These are phyloP conservation scores for Tupaia chinensis DNA, from an alignment of 2,113 vertebrate species.

Conservation along the genomic window DNA sequence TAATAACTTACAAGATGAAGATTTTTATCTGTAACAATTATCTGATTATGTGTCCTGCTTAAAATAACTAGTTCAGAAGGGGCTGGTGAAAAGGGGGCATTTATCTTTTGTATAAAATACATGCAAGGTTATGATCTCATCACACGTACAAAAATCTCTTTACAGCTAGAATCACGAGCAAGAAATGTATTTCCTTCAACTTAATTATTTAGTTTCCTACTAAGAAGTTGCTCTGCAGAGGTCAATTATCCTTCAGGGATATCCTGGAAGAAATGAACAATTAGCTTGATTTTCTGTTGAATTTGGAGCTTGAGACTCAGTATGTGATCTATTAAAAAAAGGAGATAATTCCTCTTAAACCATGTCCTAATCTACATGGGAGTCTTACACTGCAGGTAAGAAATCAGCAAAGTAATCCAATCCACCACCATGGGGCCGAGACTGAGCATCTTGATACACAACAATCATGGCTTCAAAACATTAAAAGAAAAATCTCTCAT, in stretches of 20 bases:
- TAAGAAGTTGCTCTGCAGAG: conserved; percentile 85
- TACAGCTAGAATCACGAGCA: conserved; percentile 75
- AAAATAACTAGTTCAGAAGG: conserved; percentile 65
- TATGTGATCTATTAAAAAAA: conserved; percentile 88
- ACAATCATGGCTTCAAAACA: conserved; percentile 73
- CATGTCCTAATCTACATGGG: conserved; percentile 81
- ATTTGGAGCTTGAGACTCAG: conserved; percentile 87
- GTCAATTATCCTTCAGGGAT: conserved; percentile 88
- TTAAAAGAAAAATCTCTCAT: conserved; percentile 55
- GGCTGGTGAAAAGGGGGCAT: neutral
- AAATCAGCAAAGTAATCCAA: conserved; percentile 82
- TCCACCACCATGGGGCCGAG: conserved; percentile 70
- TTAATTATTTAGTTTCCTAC: conserved; percentile 88
- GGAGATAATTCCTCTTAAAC: conserved; percentile 86
- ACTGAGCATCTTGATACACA: conserved; percentile 54
- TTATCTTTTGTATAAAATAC: conserved; percentile 64
- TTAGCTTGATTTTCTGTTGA: conserved; percentile 91
- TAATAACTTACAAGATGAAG: conserved; percentile 24
- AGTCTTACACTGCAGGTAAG: conserved; percentile 83
- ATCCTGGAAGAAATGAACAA: conserved; percentile 89
- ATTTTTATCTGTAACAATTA: conserved; percentile 50
- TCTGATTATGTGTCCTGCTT: conserved; percentile 66
- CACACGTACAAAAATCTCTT: neutral
- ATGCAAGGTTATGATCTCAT: conserved; percentile 60
- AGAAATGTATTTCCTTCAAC: conserved; percentile 84